Conservation (phyloP, 2,797 vertebrate genomes). For the Chrysocyon brachyurus region DNA sequence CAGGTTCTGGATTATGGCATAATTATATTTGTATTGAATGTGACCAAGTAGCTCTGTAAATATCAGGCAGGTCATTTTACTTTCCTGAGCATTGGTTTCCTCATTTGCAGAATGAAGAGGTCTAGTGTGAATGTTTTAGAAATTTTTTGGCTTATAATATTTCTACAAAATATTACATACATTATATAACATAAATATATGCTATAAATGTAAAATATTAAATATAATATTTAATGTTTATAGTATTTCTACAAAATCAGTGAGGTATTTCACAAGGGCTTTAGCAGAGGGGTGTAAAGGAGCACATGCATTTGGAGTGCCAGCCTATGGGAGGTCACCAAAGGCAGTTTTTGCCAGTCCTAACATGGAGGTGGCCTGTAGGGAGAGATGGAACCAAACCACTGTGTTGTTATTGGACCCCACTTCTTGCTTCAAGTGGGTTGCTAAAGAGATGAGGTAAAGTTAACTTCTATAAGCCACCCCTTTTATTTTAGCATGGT, state of each 20-base stretch:
- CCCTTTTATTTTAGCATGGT: neutral
- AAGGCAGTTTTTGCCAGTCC: neutral
- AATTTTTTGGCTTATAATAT: neutral
- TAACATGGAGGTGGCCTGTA: neutral
- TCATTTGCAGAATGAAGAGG: neutral
- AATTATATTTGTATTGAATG: neutral
- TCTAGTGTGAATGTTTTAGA: neutral
- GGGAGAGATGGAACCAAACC: neutral
- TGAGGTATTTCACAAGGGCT: neutral
- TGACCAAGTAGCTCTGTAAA: neutral
- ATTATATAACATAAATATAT: too few species aligned
- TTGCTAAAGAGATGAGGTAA: conserved; percentile 21
- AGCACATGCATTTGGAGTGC: neutral
- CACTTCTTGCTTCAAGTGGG: neutral
- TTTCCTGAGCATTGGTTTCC: neutral
- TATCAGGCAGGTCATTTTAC: neutral
- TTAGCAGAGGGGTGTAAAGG: neutral
- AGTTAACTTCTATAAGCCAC: neutral
- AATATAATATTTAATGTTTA: neutral
- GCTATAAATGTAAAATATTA: too few species aligned
- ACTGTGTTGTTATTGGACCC: neutral
- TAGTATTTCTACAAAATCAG: neutral
- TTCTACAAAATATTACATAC: neutral
- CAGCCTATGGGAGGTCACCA: neutral
- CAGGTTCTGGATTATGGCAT: neutral